These are phyloP conservation scores for Molanna angustata DNA, from an alignment of 2,888 invertebrate species.

Conservation along the genomic window DNA sequence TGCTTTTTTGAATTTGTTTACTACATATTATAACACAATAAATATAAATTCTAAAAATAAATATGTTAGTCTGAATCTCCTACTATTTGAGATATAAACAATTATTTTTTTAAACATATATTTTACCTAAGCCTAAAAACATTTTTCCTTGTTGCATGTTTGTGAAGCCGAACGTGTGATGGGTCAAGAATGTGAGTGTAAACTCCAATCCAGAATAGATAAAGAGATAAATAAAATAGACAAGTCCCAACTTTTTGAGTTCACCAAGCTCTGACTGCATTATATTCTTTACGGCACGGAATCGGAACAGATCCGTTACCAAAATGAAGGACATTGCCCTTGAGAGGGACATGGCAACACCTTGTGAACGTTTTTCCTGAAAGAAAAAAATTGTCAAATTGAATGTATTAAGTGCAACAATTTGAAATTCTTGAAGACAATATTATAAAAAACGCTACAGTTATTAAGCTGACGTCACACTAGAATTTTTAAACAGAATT, in stretches of 20 bases:
- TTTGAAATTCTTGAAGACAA: no score
- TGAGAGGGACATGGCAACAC: slow-evolving; percentile 62
- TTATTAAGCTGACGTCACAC: no score
- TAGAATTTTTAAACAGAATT: no score
- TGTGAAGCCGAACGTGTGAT: slow-evolving; percentile 84
- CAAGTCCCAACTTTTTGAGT: slow-evolving; percentile 66
- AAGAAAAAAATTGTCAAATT: slow-evolving; percentile 36
- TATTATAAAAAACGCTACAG: no score
- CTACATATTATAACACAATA: no score
- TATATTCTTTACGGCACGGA: slow-evolving; percentile 66
- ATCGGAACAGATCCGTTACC: slow-evolving; percentile 52
- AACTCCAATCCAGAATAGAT: slow-evolving; percentile 96
- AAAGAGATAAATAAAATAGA: slow-evolving; percentile 90
- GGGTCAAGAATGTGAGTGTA: slow-evolving; percentile 94
- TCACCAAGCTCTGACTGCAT: slow-evolving; percentile 58
- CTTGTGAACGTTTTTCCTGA: slow-evolving; percentile 67
- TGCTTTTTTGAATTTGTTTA: no score
- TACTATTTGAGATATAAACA: no score
- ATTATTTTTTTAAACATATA: no score
- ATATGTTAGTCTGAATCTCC: no score
- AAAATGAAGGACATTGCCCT: slow-evolving; percentile 58
- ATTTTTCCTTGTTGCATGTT: slow-evolving; percentile 98
- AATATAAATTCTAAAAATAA: no score
- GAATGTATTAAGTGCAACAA: no score
- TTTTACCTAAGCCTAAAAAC: slow-evolving; percentile 86